phyloP scores from a whole-genome alignment of 2,113 vertebrate species.

The Toxostoma redivivum region DNA sequence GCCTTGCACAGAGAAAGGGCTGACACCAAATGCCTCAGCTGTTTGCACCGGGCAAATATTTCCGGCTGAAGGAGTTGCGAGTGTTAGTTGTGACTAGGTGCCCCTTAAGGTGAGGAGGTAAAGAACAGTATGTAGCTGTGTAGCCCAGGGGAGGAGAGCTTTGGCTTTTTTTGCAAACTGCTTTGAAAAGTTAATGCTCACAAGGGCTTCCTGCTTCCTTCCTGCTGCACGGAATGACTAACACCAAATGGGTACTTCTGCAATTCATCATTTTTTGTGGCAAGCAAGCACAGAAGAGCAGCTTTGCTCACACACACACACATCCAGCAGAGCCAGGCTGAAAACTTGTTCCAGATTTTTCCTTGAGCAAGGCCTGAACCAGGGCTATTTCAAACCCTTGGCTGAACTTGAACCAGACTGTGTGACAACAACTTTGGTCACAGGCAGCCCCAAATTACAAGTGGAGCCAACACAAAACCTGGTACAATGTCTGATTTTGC shows the following conservation, averaged over 20 bases:
- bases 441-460: background rate
- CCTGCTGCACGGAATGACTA: constrained; percentile 30
- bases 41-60: constrained; percentile 48
- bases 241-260: constrained; percentile 52
- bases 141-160: background rate
- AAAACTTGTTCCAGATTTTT: constrained; percentile 3
- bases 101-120: background rate
- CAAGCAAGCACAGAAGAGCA: background rate
- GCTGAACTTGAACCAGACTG: background rate
- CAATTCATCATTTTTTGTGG: constrained; percentile 35
- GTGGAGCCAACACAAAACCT: background rate
- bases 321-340: background rate
- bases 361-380: background rate
- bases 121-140: background rate
- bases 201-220: constrained; percentile 56
- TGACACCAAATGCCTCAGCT: constrained; percentile 12
- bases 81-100: constrained; percentile 12
- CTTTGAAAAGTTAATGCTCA: constrained; percentile 43
- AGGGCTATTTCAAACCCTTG: background rate
- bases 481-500: background rate
- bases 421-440: background rate
- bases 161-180: constrained; percentile 12
- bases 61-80: constrained; percentile 36
- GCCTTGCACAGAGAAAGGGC: background rate
- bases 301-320: background rate